phyloP scores from a whole-genome alignment of 1,140 invertebrate species.

The Artemia franciscana region DNA sequence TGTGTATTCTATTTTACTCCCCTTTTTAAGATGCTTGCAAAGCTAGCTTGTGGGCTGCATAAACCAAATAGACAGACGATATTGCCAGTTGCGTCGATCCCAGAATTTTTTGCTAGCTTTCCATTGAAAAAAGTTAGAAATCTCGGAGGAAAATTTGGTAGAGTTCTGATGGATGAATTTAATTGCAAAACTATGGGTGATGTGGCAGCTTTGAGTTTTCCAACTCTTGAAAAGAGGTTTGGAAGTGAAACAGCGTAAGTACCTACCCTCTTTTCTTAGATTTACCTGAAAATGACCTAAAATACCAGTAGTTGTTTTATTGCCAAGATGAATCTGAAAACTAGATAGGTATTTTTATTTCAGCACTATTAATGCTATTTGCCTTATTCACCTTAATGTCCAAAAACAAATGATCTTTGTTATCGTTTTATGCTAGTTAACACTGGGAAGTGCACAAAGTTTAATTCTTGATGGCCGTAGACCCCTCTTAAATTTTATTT shows the following conservation, averaged over 20 bases:
- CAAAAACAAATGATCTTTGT: too few species aligned
- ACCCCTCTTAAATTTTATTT: too few species aligned
- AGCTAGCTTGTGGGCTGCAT: slow-evolving; percentile 72
- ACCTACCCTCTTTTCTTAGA: too few species aligned
- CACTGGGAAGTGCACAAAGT: too few species aligned
- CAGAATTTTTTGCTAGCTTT: slow-evolving; percentile 35
- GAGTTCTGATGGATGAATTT: slow-evolving; percentile 39
- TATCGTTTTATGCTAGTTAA: too few species aligned
- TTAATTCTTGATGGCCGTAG: too few species aligned
- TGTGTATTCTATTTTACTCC: not conserved
- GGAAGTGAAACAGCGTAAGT: slow-evolving; percentile 60
- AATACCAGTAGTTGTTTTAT: too few species aligned
- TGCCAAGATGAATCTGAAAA: too few species aligned
- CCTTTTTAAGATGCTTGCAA: slow-evolving; percentile 44
- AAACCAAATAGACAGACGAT: slow-evolving; percentile 86
- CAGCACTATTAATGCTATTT: too few species aligned
- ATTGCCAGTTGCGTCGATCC: slow-evolving; percentile 38
- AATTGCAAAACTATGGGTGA: slow-evolving; percentile 53
- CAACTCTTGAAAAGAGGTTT: slow-evolving; percentile 41
- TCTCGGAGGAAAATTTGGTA: slow-evolving; percentile 71
- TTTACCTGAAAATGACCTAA: too few species aligned
- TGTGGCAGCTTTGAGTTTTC: slow-evolving; percentile 36
- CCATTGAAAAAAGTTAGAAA: slow-evolving; percentile 53
- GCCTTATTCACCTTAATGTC: too few species aligned
- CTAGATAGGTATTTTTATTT: too few species aligned